Evolutionary conservation across 2,888 invertebrate genomes (phyloP).

Genomic region (Rotaria sp.): DNA sequence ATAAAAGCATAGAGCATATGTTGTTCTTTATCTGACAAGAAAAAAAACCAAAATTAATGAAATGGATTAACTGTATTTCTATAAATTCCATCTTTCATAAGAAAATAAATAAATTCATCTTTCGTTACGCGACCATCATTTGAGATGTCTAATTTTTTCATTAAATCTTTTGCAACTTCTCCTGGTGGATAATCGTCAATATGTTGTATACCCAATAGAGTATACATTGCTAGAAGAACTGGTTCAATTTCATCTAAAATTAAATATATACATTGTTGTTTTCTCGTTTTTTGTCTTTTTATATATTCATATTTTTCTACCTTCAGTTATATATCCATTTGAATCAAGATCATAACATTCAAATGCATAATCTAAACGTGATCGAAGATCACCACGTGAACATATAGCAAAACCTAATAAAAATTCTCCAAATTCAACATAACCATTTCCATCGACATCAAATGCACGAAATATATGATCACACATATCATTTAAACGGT

Average conservation of each 20-base stretch:
- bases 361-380: conserved; percentile 24
- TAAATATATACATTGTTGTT: background rate
- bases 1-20: too few species aligned
- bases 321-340: background rate
- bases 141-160: background rate
- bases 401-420: background rate
- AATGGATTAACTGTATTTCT: conserved; percentile 29
- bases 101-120: conserved; percentile 20
- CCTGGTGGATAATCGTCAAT: conserved; percentile 4
- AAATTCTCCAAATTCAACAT: conserved; percentile 27
- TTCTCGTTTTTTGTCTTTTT: too few species aligned
- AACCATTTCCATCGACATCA: conserved; percentile 26
- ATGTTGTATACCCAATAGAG: conserved; percentile 10
- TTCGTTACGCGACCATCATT: background rate
- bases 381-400: background rate
- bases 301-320: background rate
- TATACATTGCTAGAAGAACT: conserved; percentile 2
- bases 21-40: background rate
- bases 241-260: background rate
- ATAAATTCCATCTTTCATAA: conserved; percentile 12
- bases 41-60: background rate
- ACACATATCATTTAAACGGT: background rate
- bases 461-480: conserved; percentile 29
- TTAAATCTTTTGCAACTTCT: background rate
- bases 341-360: conserved; percentile 29